Evolutionary conservation across 1,140 invertebrate genomes (phyloP), one percentile per base, ranked within the genome.

Genomic region (Drosophila repleta): DNA sequence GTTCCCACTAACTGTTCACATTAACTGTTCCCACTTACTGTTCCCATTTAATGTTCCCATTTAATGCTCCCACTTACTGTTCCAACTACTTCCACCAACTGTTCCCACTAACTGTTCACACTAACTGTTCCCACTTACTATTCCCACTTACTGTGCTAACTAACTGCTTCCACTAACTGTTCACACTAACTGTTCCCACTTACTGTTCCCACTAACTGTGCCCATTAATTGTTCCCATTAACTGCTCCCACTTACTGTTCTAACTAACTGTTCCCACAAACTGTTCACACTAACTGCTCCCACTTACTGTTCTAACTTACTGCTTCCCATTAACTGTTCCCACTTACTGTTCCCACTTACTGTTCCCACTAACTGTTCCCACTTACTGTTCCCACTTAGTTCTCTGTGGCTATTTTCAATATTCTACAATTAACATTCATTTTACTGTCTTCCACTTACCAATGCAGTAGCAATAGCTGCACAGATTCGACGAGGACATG

Each of bases 391-490:
- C 57, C 11, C 26, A 37, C 45, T 32, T 0, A n/a, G n/a, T n/a
- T n/a, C n/a, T n/a, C n/a, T n/a, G n/a, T n/a, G n/a, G n/a, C n/a
- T n/a, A n/a, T n/a, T n/a, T n/a, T n/a, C n/a, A n/a, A n/a, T n/a
- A n/a, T n/a, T n/a, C n/a, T n/a, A n/a, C n/a, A n/a, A n/a, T n/a
- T n/a, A n/a, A n/a, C n/a, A n/a, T n/a, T n/a, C n/a, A n/a, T n/a
- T n/a, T n/a, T n/a, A n/a, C n/a, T n/a, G 11, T 39, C 17, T n/a
- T 39, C 15, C n/a, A 78, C 64, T 77, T 65, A 61, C 92, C 92
- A 93, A 97, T 95, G 85, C 97, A 98, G 92, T 96, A 98, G 92
- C 97, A 98, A 89, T 97, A 96, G 92, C 97, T 95, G 92, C 97
- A 98, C 4, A 94, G 93, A 52, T 94, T 94, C 10, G 94, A 95